phyloP scores from a whole-genome alignment of 1,140 invertebrate species.

The Araneus ventricosus region DNA sequence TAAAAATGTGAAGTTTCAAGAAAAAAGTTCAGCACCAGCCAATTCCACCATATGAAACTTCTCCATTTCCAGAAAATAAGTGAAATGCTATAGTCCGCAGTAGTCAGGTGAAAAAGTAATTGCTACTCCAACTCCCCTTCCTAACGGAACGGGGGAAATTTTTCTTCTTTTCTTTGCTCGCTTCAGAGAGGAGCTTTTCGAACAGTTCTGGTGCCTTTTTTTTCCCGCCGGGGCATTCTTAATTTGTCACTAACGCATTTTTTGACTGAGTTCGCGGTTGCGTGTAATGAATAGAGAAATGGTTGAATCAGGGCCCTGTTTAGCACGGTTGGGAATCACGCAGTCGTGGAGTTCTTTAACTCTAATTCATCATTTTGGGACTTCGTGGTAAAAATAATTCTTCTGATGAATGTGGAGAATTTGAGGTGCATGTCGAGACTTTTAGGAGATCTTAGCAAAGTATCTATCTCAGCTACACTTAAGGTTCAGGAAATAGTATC shows the following conservation, averaged over 20 bases:
- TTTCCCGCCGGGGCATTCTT: not conserved
- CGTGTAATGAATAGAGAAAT: conserved; percentile 5
- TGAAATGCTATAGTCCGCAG: conserved; percentile 10
- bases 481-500: too few relatives aligned
- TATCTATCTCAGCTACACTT: not conserved
- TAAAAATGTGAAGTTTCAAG: not conserved
- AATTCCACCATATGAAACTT: not conserved
- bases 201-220: not conserved
- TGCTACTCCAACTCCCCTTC: not conserved
- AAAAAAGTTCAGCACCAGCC: not conserved
- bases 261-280: conserved; percentile 1
- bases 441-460: not conserved
- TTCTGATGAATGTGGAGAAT: not conserved
- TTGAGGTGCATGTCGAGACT: not conserved
- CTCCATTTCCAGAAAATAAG: conserved; percentile 31
- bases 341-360: conserved; percentile 15
- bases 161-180: not conserved
- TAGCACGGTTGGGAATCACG: not conserved
- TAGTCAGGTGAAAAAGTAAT: conserved; percentile 33
- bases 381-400: not conserved
- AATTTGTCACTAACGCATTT: conserved; percentile 46
- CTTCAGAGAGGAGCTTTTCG: conserved; percentile 30
- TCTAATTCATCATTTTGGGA: conserved; percentile 6
- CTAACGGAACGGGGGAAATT: not conserved
- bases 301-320: not conserved